Conservation (phyloP, 2,888 invertebrate species). For the Polylopha cassiicola region DNA sequence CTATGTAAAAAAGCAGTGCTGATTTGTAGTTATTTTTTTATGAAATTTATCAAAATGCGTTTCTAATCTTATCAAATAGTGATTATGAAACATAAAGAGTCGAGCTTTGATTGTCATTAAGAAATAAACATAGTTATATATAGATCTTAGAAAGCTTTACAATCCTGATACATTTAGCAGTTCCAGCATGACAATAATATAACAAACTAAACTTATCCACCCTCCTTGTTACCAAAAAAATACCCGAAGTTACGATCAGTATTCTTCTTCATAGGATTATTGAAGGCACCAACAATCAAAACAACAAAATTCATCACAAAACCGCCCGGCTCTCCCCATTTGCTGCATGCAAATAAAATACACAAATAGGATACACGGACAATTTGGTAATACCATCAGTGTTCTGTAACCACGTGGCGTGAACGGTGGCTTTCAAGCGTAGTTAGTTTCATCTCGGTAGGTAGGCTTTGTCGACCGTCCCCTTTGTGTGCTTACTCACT, state of each 20-base stretch:
- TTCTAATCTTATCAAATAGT: no score
- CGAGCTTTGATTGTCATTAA: no score
- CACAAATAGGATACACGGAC: conserved; percentile 61
- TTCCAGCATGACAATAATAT: no score
- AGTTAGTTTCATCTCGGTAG: conserved; percentile 5
- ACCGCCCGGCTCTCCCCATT: conserved; percentile 68
- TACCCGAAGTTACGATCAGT: conserved; percentile 24
- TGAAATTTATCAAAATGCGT: no score
- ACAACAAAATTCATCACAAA: conserved; percentile 70
- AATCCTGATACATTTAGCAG: no score
- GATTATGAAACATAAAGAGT: no score
- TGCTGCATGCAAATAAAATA: conserved; percentile 73
- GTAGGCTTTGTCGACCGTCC: conserved; percentile 6
- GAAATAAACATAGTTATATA: no score
- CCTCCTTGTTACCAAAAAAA: no score
- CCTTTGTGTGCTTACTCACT: conserved; percentile 29
- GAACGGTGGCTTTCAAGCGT: conserved; percentile 8
- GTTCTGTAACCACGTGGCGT: conserved; percentile 1
- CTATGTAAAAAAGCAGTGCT: no score
- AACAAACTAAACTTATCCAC: no score
- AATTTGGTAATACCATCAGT: conserved; percentile 38
- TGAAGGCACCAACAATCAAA: conserved; percentile 55
- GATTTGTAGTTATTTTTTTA: no score
- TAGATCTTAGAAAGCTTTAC: no score
- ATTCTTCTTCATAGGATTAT: conserved; percentile 70